Conservation (phyloP, 2,888 invertebrate species). For the Netelia inedita region DNA sequence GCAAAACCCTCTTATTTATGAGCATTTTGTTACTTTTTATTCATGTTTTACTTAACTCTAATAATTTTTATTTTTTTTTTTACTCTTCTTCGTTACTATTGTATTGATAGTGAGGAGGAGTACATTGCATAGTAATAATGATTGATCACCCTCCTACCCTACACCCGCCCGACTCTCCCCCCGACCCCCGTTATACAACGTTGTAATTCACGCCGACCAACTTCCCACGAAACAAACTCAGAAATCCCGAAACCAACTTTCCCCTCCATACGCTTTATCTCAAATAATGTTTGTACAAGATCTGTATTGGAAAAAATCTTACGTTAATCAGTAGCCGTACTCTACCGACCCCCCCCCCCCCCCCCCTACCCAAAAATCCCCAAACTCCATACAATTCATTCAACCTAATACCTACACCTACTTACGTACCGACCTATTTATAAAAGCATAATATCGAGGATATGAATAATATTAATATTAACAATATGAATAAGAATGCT, state of each 20-base stretch:
- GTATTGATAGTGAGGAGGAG: slow-evolving; percentile 71
- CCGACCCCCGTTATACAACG: slow-evolving; percentile 43
- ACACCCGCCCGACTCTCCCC: slow-evolving; percentile 55
- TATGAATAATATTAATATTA: slow-evolving; percentile 85
- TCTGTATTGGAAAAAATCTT: slow-evolving; percentile 69
- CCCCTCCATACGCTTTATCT: slow-evolving; percentile 23
- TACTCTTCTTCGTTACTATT: slow-evolving; percentile 75
- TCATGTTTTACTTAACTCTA: slow-evolving; percentile 80
- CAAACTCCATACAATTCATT: slow-evolving; percentile 54
- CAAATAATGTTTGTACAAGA: slow-evolving; percentile 70
- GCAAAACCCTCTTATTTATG: slow-evolving; percentile 82
- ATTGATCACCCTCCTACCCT: slow-evolving; percentile 73
- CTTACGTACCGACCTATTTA: slow-evolving; percentile 80
- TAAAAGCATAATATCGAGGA: slow-evolving; percentile 85
- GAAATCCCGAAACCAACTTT: neutral
- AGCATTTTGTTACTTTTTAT: slow-evolving; percentile 84
- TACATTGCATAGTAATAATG: slow-evolving; percentile 78
- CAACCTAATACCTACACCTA: slow-evolving; percentile 31
- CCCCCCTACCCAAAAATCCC: slow-evolving; percentile 19
- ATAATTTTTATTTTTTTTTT: slow-evolving; percentile 74
- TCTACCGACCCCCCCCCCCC: slow-evolving; percentile 20
- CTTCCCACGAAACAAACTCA: neutral
- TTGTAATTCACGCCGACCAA: slow-evolving; percentile 1
- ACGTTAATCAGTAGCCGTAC: slow-evolving; percentile 58
- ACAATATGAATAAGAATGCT: slow-evolving; percentile 84